Conservation (phyloP, 2,888 invertebrate genomes). For the Synergus japonicus region DNA sequence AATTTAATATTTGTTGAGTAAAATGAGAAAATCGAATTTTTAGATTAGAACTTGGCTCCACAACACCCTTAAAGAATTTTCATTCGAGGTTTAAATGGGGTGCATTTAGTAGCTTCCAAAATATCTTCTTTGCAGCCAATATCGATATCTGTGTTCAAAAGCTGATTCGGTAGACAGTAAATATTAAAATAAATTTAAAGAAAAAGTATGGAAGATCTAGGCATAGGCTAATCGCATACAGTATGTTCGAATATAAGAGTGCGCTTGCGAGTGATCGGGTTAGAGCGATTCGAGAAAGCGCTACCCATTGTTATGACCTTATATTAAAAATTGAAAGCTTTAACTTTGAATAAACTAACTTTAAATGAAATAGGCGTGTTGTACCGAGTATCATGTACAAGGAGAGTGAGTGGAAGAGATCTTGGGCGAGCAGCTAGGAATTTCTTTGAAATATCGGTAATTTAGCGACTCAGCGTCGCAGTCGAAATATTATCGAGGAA, state of each 20-base stretch:
- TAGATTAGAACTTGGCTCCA: too few relatives aligned
- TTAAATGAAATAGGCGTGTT: constrained; percentile 58
- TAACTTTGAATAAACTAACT: constrained; percentile 72
- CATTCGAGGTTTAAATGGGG: too few relatives aligned
- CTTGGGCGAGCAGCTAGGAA: constrained; percentile 54
- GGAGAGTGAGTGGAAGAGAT: constrained; percentile 49
- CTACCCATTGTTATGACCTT: constrained; percentile 68
- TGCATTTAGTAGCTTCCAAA: neutral
- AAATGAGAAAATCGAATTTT: too few relatives aligned
- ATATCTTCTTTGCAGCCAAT: neutral
- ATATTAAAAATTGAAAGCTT: constrained; percentile 70
- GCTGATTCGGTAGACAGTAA: neutral
- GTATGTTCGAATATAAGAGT: constrained; percentile 46
- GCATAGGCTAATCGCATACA: constrained; percentile 1
- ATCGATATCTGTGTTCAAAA: neutral
- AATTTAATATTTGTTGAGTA: too few relatives aligned
- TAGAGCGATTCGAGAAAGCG: constrained; percentile 59
- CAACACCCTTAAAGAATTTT: too few relatives aligned
- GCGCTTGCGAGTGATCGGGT: constrained; percentile 56
- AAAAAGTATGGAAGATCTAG: neutral
- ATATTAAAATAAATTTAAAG: neutral
- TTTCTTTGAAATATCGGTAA: constrained; percentile 4
- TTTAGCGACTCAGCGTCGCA: neutral
- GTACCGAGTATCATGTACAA: constrained; percentile 43
- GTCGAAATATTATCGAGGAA: neutral